phyloP scores from a whole-genome alignment of 2,797 vertebrate species.

The Coccyzus lansbergi region DNA sequence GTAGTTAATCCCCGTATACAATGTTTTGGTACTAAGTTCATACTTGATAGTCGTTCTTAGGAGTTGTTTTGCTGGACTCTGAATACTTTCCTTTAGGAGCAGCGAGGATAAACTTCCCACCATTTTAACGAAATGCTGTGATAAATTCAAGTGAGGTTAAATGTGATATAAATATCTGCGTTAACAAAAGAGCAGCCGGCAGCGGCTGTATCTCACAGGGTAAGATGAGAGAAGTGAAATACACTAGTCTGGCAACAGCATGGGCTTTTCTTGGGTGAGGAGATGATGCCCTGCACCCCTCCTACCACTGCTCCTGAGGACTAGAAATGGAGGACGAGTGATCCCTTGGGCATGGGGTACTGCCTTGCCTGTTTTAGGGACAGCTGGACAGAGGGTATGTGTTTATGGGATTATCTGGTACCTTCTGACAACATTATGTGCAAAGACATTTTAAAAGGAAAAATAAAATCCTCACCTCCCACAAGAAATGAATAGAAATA shows the following conservation, averaged over 20 bases:
- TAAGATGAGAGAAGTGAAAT: background rate
- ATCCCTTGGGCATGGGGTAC: no score
- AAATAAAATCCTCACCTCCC: background rate
- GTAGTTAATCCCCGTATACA: background rate
- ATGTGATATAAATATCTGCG: background rate
- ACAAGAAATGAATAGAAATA: background rate
- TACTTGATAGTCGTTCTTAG: fast-evolving
- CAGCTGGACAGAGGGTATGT: background rate
- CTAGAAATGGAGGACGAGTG: background rate
- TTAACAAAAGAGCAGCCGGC: background rate
- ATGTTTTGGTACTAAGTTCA: background rate
- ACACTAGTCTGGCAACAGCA: fast-evolving
- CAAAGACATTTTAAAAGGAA: background rate
- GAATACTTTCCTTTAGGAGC: background rate
- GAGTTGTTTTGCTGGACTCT: background rate
- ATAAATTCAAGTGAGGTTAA: background rate
- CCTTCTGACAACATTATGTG: background rate
- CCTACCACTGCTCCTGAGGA: background rate
- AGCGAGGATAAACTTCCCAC: background rate
- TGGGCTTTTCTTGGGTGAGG: background rate
- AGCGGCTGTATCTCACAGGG: background rate
- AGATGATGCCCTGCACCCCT: background rate
- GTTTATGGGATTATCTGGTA: background rate
- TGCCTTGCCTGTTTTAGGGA: background rate
- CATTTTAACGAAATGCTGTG: background rate